Evolutionary conservation across 1,140 invertebrate genomes (phyloP), one percentile per base, ranked within the genome.

Genomic region (Anastrepha ludens): DNA sequence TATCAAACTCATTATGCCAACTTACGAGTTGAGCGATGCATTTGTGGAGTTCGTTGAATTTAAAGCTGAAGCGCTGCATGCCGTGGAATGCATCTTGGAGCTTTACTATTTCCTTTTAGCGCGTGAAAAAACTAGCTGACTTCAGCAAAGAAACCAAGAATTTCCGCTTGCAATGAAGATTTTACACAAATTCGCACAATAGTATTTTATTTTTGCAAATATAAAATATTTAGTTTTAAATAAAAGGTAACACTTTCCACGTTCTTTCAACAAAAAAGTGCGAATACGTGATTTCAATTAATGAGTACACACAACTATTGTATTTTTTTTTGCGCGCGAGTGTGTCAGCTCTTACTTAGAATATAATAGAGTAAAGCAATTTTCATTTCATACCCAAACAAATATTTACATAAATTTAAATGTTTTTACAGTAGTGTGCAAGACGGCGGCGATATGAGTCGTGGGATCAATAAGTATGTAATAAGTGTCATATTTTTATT

Each of bases 21-120:
- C 74, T 81, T 81, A 81, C 74, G 74, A n/a, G 11, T 81, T 81
- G 5, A 17, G 11, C 9, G 74, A 55, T 17, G 59, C 29, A 15
- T 44, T 62, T 9, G 55, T 41, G 11, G 85, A 86, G 55, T 62
- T 86, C 17, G 15, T 64, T 7, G 85, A 60, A 11, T 60, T 86
- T 29, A 65, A 86, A 20, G 85, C 85, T 15, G 39, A 44, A 3
- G 62, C 85, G 20, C 85, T 65, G 17, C 85, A 86, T 86, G 85
- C 59, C 58, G 85, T 86, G 62, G 85, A 86, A 86, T 86, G 85
- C 85, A 86, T 86, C 20, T n/a, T 44, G 29, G 47, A 41, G 85
- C 58, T 86, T 44, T 59, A 39, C 20, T 11, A n/a, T 39, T 59
- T n/a, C n/a, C 39, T 44, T 86, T 62, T 60, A 62, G 39, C 15